Base-by-base conservation (phyloP, 2,797 vertebrate species). In the Sarcoramphus papa region DNA sequence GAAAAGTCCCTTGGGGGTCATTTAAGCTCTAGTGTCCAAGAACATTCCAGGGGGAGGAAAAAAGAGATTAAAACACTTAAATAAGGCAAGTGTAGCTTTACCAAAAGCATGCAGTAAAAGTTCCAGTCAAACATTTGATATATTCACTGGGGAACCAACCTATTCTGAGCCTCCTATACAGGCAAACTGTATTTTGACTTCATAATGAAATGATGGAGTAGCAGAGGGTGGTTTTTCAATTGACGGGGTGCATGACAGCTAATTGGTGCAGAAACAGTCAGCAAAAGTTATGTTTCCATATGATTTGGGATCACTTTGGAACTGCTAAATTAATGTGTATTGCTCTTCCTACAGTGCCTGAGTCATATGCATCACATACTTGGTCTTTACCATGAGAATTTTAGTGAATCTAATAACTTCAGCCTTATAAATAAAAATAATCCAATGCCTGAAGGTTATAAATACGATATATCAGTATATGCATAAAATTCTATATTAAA, bases 351-450 rank as follows among this genome's bases (percentile, higher is more conserved):
- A 10, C 19, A 43, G 27, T 75, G 25, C 20, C 37, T 17, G 6
- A 86, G 54, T 48, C 12, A 6, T 73, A 90, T 59, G 24, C 28
- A 41, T 72, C 47, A 88, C 1, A 1, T 17, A 9, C 27, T 73
- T 72, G 30, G 33, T 88, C 73, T 86, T 86, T 69, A 72, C 16
- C 20, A 41, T 21, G 35, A 92, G 79, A 78, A 68, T 90, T 72
- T 78, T 37, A 79, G 62, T 59, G 62, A 92, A 73, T 81, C 50
- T 76, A 92, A 51, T 79, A 88, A 73, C 40, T 78, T 65, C 68
- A 85, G 8, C 6, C n/a, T 37, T 70, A 22, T 94, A 88, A 84
- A 81, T 75, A 95, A 93, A 93, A 92, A 60, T 86, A 92, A 69
- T 53, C 35, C 57, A 65, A 14, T 56, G 57, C 33, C 69, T 94